Conservation (phyloP, 1,140 invertebrate species). For the Phocides pigmalion region DNA sequence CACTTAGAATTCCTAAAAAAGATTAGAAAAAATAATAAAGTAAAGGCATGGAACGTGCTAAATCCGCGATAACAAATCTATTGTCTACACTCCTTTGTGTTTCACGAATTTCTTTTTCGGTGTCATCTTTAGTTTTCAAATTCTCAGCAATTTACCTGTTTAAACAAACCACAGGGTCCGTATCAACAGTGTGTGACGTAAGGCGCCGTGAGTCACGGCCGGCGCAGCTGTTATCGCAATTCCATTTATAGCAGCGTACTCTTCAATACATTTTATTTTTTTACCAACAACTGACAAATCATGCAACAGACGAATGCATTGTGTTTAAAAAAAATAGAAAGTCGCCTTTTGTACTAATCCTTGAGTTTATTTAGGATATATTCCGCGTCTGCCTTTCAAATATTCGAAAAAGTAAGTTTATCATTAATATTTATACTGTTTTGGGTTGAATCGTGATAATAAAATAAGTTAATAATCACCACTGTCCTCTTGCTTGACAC, state of each 20-base stretch:
- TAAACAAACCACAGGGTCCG: slow-evolving; percentile 28
- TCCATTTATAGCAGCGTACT: slow-evolving; percentile 55
- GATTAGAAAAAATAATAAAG: too few species aligned
- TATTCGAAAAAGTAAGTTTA: background rate
- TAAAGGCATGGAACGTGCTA: too few species aligned
- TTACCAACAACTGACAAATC: slow-evolving; percentile 10
- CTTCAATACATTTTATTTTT: slow-evolving; percentile 20
- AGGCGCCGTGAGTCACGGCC: slow-evolving; percentile 41
- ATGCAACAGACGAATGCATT: background rate
- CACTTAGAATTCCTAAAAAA: too few species aligned
- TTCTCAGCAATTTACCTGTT: slow-evolving; percentile 7
- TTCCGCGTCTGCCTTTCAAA: background rate
- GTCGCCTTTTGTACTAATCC: background rate
- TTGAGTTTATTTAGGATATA: background rate
- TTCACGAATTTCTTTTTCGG: background rate
- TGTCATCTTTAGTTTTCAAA: background rate
- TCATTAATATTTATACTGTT: too few species aligned
- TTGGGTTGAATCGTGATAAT: too few species aligned
- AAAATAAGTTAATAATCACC: too few species aligned
- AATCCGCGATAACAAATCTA: too few species aligned
- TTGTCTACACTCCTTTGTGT: background rate
- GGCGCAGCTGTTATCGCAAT: slow-evolving; percentile 52
- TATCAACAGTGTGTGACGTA: slow-evolving; percentile 43
- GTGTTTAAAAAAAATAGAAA: background rate
- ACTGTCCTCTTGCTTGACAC: too few species aligned